Conservation (phyloP, 2,113 vertebrate species). For the Hemichromis elongatus region DNA sequence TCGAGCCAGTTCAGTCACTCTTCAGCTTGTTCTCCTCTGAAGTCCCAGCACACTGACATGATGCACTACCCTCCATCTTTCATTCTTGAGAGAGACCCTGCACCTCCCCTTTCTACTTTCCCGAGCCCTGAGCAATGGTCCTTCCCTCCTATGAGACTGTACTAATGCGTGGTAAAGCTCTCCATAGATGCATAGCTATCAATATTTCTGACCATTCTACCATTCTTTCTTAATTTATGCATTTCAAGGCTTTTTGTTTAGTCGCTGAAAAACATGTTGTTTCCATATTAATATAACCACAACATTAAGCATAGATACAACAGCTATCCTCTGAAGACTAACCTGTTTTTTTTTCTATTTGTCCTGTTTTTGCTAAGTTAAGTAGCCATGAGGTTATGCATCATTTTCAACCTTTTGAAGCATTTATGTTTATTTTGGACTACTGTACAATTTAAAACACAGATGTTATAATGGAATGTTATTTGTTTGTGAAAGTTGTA, state of each 20-base stretch:
- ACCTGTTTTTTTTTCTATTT: background rate
- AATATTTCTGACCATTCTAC: background rate
- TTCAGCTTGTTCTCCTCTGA: background rate
- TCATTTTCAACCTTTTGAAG: background rate
- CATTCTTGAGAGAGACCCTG: slow-evolving; percentile 53
- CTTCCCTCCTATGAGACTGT: slow-evolving; percentile 81
- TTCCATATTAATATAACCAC: background rate
- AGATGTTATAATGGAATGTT: background rate
- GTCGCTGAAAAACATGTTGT: background rate
- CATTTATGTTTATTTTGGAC: slow-evolving; percentile 16
- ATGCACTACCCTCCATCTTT: slow-evolving; percentile 58
- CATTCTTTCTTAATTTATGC: background rate
- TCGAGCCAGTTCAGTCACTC: slow-evolving; percentile 18
- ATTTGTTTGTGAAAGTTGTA: background rate
- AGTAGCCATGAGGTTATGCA: slow-evolving; percentile 22
- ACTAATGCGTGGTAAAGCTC: slow-evolving; percentile 45
- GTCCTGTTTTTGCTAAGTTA: background rate
- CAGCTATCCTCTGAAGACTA: background rate
- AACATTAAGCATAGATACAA: background rate
- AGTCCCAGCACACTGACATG: slow-evolving; percentile 36
- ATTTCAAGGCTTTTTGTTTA: background rate
- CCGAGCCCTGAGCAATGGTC: slow-evolving; percentile 72
- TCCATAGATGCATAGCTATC: background rate
- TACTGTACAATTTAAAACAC: background rate
- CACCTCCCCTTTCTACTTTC: slow-evolving; percentile 24